Conservation (phyloP, 2,113 vertebrate genomes). For the Protomyctophum bolini region DNA sequence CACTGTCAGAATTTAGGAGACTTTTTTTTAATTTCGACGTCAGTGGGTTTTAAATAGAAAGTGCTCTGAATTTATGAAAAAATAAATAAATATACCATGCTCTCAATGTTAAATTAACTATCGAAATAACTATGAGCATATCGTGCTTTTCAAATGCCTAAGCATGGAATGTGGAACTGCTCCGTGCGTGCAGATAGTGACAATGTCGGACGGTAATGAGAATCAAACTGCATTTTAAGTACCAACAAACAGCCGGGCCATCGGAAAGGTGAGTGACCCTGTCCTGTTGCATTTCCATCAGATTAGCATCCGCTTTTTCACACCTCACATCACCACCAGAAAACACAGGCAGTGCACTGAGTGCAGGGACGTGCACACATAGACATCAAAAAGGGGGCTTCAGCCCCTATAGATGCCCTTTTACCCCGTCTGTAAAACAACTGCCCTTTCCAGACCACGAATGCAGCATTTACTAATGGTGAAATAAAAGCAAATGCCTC, state of each 20-base stretch:
- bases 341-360: slow-evolving; percentile 5
- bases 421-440: too few species aligned
- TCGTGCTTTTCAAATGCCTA: slow-evolving; percentile 33
- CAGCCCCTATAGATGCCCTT: too few species aligned
- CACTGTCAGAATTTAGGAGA: too few species aligned
- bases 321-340: slow-evolving; percentile 30
- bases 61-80: neutral
- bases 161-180: slow-evolving; percentile 21
- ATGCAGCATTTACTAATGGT: too few species aligned
- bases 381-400: too few species aligned
- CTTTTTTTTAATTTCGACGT: too few species aligned
- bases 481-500: too few species aligned
- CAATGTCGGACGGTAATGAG: slow-evolving; percentile 1
- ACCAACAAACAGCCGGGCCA: slow-evolving; percentile 3
- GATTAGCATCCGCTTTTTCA: slow-evolving; percentile 43
- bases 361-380: neutral
- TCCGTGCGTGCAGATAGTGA: neutral
- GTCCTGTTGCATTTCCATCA: slow-evolving; percentile 32
- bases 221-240: slow-evolving; percentile 7
- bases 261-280: slow-evolving; percentile 14
- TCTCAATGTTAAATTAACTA: slow-evolving; percentile 14
- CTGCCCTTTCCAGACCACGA: too few species aligned
- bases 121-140: slow-evolving; percentile 1
- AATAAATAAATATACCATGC: neutral
- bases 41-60: too few species aligned